These are phyloP conservation scores for Tenrec ecaudatus DNA, from an alignment of 2,113 vertebrate species.

Conservation along the genomic window DNA sequence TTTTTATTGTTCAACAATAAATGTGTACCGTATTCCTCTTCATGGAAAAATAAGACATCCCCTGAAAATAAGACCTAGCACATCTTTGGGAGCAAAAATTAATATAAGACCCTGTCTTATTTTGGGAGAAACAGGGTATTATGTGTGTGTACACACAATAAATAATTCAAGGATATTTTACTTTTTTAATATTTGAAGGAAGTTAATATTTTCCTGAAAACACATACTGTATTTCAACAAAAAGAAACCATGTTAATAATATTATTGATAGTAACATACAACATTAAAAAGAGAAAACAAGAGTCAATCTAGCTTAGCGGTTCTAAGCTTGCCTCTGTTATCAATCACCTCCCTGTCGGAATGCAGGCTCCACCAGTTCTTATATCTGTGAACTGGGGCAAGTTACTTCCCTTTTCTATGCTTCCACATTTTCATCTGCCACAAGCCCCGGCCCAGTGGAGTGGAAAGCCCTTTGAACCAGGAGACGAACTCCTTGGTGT, in stretches of 20 bases:
- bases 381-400: not conserved
- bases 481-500: not conserved
- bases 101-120: no score
- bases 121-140: no score
- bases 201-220: slow-evolving; percentile 33
- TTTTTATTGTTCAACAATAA: no score
- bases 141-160: not conserved
- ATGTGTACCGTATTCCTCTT: no score
- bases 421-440: not conserved
- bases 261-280: not conserved
- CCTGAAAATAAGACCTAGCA: no score
- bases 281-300: not conserved
- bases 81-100: no score
- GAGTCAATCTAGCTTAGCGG: not conserved
- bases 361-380: not conserved
- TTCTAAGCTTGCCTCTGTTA: not conserved
- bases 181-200: slow-evolving; percentile 22
- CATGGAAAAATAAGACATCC: no score
- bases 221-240: not conserved
- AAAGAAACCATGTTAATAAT: slow-evolving; percentile 17
- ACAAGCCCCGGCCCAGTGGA: not conserved
- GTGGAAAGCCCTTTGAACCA: not conserved
- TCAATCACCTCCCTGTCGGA: not conserved
- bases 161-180: not conserved
- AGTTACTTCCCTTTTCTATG: not conserved